phyloP scores from a whole-genome alignment of 2,888 invertebrate species.

The Oeneis ivallda region DNA sequence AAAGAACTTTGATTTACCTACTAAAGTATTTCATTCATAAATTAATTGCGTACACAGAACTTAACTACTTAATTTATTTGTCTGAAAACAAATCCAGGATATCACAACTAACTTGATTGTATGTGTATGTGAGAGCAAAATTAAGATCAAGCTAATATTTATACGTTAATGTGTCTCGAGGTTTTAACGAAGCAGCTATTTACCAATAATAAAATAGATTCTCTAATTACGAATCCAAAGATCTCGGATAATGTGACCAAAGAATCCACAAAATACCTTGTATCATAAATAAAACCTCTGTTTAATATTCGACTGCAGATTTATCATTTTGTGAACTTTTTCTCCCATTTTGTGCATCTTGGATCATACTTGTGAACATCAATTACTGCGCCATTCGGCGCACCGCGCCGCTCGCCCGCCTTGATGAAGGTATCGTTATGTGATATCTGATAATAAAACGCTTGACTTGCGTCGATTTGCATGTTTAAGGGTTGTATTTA shows the following conservation, averaged over 20 bases:
- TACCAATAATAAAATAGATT: too few relatives aligned
- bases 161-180: too few relatives aligned
- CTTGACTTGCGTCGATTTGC: conserved; percentile 66
- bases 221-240: too few relatives aligned
- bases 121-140: too few relatives aligned
- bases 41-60: too few relatives aligned
- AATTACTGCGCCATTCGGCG: conserved; percentile 74
- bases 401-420: conserved; percentile 63
- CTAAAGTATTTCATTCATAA: too few relatives aligned
- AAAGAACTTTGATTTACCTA: too few relatives aligned
- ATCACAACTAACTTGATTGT: too few relatives aligned
- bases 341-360: conserved; percentile 74
- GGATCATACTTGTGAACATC: conserved; percentile 78
- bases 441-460: conserved; percentile 74
- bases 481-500: conserved; percentile 51
- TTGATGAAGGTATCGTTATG: conserved; percentile 75
- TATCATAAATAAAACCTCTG: conserved; percentile 76
- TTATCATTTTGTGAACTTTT: conserved; percentile 80
- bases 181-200: too few relatives aligned
- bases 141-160: too few relatives aligned
- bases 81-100: too few relatives aligned
- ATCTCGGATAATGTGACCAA: neutral
- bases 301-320: conserved; percentile 72
- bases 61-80: too few relatives aligned
- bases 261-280: neutral